Conservation (phyloP, 2,113 vertebrate species). For the Sinocyclocheilus anophthalmus region DNA sequence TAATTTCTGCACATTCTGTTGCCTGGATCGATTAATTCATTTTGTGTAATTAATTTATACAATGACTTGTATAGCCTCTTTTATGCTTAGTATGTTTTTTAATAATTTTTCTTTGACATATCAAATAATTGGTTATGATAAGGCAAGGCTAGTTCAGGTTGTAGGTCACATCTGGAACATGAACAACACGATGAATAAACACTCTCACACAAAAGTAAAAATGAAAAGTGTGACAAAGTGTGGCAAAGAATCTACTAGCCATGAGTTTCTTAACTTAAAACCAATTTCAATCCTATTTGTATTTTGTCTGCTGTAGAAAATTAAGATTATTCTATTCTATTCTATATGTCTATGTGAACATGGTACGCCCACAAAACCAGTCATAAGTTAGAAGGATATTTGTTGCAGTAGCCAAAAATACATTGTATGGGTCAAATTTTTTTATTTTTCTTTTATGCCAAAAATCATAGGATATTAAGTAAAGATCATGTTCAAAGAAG, state of each 20-base stretch:
- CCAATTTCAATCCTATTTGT: neutral
- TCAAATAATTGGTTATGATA: neutral
- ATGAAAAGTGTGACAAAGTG: slow-evolving; percentile 14
- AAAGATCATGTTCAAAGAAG: too few species aligned
- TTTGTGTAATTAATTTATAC: neutral
- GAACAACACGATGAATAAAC: neutral
- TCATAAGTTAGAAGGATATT: too few species aligned
- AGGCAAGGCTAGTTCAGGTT: neutral
- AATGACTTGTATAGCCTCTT: neutral
- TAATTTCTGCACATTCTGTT: neutral
- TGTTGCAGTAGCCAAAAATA: too few species aligned
- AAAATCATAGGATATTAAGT: too few species aligned
- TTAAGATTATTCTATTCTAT: neutral
- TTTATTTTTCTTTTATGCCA: too few species aligned
- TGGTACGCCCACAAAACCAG: too few species aligned
- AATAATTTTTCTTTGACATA: neutral
- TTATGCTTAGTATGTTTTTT: neutral
- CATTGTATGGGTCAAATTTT: too few species aligned
- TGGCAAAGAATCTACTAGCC: slow-evolving; percentile 1
- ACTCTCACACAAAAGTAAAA: neutral
- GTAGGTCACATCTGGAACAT: slow-evolving; percentile 54
- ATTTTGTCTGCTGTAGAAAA: neutral
- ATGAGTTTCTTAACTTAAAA: neutral
- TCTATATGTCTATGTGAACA: too few species aligned
- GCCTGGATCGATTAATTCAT: neutral